Base-by-base conservation (phyloP, 2,797 vertebrate species). In the Sternotherus odoratus region DNA sequence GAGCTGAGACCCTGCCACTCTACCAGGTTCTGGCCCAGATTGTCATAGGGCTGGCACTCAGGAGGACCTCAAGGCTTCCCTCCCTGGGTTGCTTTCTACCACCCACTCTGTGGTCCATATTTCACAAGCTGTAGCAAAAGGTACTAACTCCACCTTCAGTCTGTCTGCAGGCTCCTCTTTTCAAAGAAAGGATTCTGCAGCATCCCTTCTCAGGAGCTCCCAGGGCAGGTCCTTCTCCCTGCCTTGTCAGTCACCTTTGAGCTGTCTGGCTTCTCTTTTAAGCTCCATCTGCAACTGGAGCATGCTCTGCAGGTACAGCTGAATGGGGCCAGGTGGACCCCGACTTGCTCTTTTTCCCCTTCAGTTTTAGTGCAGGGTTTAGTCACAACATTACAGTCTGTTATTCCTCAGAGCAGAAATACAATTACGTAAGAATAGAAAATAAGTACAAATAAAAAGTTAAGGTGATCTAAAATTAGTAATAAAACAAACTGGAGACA, bases 391-490 rank as follows among this genome's bases (percentile, higher is more conserved):
- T 66, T 17, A n/a, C 60, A 66, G 91, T 94, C 87, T 94, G 84
- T 94, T 96, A 96, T 97, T 95, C 93, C 94, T 85, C 50, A 95
- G 69, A 87, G 87, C 94, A 96, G 84, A 94, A 92, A 95, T 91
- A 91, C 84, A 74, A 94, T 96, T 21, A 57, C 30, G 12, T 96
- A 91, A 95, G 95, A 86, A 80, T 89, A 91, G 82, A 87, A 96
- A 96, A 95, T 93, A 89, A 96, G 86, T 85, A 91, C 96, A 95
- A 96, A 94, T 93, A 96, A 94, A 81, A 80, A 90, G 95, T 94
- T 94, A 95, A 93, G 87, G 51, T 94, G 8, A 57, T 66, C 43
- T 80, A 66, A 97, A 95, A 88, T 88, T 86, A 94, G 89, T 83
- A 93, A 92, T 95, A 95, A 96, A 96, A 94, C 88, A 96, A 94